phyloP scores from a whole-genome alignment of 2,888 invertebrate genomes.

The Seira sanloemensis region DNA sequence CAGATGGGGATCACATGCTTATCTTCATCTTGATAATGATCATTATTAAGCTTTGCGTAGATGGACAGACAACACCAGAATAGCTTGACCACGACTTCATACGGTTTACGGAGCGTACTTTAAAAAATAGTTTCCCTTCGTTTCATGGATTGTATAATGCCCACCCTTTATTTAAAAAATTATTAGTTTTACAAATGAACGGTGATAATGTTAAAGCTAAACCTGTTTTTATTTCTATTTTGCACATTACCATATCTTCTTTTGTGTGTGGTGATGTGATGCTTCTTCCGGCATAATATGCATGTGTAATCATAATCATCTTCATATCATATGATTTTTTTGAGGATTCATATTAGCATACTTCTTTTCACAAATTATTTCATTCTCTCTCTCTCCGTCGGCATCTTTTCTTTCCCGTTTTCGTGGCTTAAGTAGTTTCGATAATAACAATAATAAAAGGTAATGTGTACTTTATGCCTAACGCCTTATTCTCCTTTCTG shows the following conservation, averaged over 20 bases:
- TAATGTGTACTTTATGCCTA: neutral
- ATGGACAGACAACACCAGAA: neutral
- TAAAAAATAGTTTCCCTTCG: neutral
- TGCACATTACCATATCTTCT: conserved; percentile 38
- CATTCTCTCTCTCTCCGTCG: conserved; percentile 18
- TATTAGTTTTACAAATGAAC: conserved; percentile 1
- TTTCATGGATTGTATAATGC: conserved; percentile 42
- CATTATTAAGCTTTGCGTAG: neutral
- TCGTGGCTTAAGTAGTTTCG: neutral
- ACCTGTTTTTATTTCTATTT: conserved; percentile 42
- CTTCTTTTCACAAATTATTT: conserved; percentile 42
- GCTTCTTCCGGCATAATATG: conserved; percentile 46
- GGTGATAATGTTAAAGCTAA: neutral
- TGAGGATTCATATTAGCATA: conserved; percentile 37
- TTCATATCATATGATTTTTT: conserved; percentile 38
- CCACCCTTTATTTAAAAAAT: conserved; percentile 45
- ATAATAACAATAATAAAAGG: neutral
- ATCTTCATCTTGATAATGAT: neutral
- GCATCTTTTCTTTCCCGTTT: too few relatives aligned
- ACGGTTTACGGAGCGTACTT: neutral
- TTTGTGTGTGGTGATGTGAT: conserved; percentile 12
- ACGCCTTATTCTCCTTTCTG: neutral
- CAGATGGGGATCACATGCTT: neutral
- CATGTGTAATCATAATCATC: conserved; percentile 20
- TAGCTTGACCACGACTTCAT: neutral